These are phyloP conservation scores for Trematomus bernacchii DNA, from an alignment of 2,797 vertebrate genomes.

Conservation along the genomic window DNA sequence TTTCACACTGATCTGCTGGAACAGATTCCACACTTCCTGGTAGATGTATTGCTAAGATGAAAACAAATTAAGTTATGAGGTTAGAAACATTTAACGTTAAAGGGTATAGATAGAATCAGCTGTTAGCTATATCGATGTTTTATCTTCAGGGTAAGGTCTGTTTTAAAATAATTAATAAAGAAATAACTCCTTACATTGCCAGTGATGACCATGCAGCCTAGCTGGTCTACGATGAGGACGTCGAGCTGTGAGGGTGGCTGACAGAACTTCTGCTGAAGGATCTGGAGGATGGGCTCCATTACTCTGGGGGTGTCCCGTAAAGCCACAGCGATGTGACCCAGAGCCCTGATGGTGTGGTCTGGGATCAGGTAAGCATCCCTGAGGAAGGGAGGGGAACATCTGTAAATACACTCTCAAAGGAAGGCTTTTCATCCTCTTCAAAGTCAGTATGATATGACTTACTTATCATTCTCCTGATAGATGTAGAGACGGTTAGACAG, in stretches of 20 bases:
- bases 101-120: too few relatives aligned
- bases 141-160: too few relatives aligned
- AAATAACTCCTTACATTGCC: conserved; percentile 89
- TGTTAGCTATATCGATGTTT: too few relatives aligned
- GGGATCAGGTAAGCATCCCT: conserved; percentile 98
- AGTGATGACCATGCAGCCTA: conserved; percentile 98
- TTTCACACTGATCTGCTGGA: conserved; percentile 99
- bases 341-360: conserved; percentile 96
- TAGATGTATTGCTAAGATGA: conserved; percentile 96
- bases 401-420: neutral
- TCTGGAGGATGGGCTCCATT: conserved; percentile 99
- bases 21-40: conserved; percentile 98
- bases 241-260: conserved; percentile 97
- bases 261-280: conserved; percentile 99
- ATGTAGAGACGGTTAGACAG: conserved; percentile 98
- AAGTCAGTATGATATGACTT: conserved; percentile 47
- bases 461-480: conserved; percentile 99
- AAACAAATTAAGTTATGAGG: neutral
- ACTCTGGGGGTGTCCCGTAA: conserved; percentile 95
- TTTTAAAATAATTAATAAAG: neutral
- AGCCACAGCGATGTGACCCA: conserved; percentile 97
- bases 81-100: too few relatives aligned
- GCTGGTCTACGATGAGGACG: conserved; percentile 96
- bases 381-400: neutral
- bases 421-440: neutral